A percentile compares a stretch with the other conserved stretches of the same genome.
Evolutionary conservation across 1,140 invertebrate genomes (phyloP).

Genomic region (Macrotrachela quadricornifera): DNA sequence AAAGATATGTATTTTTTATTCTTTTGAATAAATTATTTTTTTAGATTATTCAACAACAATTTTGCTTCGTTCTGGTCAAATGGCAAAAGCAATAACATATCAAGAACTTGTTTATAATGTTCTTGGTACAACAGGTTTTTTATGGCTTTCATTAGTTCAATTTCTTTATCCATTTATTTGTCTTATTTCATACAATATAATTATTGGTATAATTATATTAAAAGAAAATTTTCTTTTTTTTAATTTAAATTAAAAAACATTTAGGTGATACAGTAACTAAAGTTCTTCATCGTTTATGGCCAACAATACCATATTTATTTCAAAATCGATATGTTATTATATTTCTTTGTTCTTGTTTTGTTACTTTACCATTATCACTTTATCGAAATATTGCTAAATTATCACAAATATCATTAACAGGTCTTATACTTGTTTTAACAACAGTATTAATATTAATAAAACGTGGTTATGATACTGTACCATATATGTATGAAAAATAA

Average conservation of each 20-base stretch:
- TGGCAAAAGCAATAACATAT: constrained; percentile 59
- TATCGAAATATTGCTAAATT: constrained; percentile 55
- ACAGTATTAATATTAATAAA: constrained; percentile 27
- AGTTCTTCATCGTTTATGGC: constrained; percentile 40
- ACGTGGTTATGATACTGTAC: background rate
- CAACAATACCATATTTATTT: no score
- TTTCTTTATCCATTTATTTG: constrained; percentile 60
- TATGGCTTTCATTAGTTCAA: constrained; percentile 51
- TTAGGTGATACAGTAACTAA: constrained; percentile 60
- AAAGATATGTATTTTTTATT: no score
- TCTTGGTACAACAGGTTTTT: constrained; percentile 56
- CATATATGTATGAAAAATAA: background rate
- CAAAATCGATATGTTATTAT: no score
- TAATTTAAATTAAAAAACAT: constrained; percentile 6
- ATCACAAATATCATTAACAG: constrained; percentile 43
- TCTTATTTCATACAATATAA: constrained; percentile 4
- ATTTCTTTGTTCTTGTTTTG: constrained; percentile 17
- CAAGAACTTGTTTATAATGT: constrained; percentile 36
- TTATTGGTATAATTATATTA: background rate
- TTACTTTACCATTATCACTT: constrained; percentile 58
- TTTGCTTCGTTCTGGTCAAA: constrained; percentile 53
- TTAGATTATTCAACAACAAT: constrained; percentile 56
- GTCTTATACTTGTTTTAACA: constrained; percentile 48
- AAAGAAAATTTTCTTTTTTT: constrained; percentile 4
- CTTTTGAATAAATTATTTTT: constrained; percentile 9